These are phyloP conservation scores for Danionella cerebrum DNA, from an alignment of 2,113 vertebrate genomes.

Conservation along the genomic window DNA sequence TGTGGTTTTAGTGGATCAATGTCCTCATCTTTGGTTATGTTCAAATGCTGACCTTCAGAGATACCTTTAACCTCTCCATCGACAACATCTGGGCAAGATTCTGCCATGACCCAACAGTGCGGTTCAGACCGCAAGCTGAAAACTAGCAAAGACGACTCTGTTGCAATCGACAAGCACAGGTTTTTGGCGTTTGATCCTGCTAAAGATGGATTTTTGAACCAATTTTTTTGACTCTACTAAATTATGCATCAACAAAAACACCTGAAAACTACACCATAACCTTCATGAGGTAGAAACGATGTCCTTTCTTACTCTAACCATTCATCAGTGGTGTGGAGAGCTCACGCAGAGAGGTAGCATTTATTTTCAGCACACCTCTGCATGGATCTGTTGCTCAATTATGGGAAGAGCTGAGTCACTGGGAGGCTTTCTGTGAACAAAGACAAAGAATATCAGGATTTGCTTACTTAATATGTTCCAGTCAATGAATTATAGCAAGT, in stretches of 20 bases:
- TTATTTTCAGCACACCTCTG: neutral
- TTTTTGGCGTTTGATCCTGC: no score
- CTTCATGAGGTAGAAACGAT: neutral
- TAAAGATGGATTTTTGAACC: neutral
- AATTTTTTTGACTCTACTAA: neutral
- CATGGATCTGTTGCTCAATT: neutral
- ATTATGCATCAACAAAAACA: neutral
- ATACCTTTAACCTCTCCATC: neutral
- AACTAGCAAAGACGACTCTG: no score
- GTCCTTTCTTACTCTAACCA: neutral
- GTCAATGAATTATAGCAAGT: no score
- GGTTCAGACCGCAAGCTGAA: no score
- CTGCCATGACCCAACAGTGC: slow-evolving; percentile 2
- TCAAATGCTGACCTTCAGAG: neutral
- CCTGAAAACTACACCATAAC: neutral
- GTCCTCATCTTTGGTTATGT: neutral
- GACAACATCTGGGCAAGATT: slow-evolving; percentile 1
- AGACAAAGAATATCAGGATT: neutral
- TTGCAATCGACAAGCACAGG: no score
- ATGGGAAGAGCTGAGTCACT: slow-evolving; percentile 12
- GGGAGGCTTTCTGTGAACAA: neutral
- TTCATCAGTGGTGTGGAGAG: neutral
- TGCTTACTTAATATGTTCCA: neutral
- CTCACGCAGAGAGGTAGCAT: neutral
- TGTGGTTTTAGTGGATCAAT: neutral